A percentile compares a stretch with the other conserved stretches of the same genome.
phyloP scores from a whole-genome alignment of 2,797 vertebrate species.

The Gallinago nigripennis region DNA sequence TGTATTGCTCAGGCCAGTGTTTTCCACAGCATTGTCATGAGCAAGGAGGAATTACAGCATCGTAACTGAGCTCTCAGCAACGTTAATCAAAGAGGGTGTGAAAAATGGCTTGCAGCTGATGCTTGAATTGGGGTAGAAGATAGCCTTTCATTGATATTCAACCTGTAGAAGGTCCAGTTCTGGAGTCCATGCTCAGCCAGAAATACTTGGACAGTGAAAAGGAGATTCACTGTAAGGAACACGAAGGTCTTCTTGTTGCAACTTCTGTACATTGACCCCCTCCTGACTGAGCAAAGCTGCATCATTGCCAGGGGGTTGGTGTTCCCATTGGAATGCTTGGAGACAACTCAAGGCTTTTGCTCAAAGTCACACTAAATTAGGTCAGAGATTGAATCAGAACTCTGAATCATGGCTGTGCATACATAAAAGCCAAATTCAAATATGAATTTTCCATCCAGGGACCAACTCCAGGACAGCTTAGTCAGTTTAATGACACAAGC shows the following conservation, averaged over 20 bases:
- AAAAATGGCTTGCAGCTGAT: not conserved
- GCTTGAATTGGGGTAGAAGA: not conserved
- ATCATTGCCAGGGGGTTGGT: not conserved
- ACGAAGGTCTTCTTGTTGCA: not conserved
- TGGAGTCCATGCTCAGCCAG: not conserved
- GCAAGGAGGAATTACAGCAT: not conserved
- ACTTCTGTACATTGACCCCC: not conserved
- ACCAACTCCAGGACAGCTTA: not conserved
- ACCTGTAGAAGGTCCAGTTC: not conserved
- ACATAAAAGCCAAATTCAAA: not conserved
- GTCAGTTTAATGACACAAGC: not conserved
- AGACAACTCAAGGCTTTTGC: not conserved
- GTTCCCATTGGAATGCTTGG: not conserved
- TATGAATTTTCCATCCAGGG: not conserved
- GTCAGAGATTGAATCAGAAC: not conserved
- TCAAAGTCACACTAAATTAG: not conserved
- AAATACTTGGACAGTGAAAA: not conserved
- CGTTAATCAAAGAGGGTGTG: not conserved
- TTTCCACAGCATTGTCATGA: not conserved
- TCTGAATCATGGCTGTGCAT: not conserved
- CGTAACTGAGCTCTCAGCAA: fast-evolving
- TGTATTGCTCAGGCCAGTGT: not conserved
- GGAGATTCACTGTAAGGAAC: not conserved
- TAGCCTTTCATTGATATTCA: not conserved
- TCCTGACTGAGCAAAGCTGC: not conserved